phyloP scores from a whole-genome alignment of 2,797 vertebrate species.

The Distichodus sexfasciatus region DNA sequence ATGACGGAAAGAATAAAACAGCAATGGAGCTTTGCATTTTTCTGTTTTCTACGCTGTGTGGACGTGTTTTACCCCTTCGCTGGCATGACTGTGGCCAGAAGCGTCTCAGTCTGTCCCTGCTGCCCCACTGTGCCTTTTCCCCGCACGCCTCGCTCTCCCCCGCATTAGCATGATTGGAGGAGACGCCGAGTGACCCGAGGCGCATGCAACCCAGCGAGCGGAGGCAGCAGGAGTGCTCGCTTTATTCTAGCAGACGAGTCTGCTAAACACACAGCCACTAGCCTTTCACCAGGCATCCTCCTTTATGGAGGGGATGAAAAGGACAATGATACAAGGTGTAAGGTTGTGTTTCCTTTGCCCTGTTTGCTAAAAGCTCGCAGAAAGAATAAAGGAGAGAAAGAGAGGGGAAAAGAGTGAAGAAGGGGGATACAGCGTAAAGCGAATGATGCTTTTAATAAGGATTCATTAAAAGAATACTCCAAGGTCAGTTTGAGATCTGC shows the following conservation, averaged over 20 bases:
- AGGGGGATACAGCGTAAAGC: slow-evolving; percentile 67
- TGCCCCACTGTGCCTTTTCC: slow-evolving; percentile 14
- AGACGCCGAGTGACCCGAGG: slow-evolving; percentile 29
- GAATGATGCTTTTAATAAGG: slow-evolving; percentile 90
- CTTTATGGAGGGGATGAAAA: slow-evolving; percentile 37
- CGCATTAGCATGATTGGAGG: slow-evolving; percentile 33
- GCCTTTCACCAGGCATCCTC: slow-evolving; percentile 19
- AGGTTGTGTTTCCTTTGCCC: slow-evolving; percentile 74
- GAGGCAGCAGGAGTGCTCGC: slow-evolving; percentile 10
- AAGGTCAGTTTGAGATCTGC: slow-evolving; percentile 86
- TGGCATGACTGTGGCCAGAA: slow-evolving; percentile 21
- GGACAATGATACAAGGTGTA: slow-evolving; percentile 54
- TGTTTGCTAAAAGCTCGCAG: slow-evolving; percentile 80
- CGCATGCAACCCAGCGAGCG: not conserved
- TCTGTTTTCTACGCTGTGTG: too few species aligned
- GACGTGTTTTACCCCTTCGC: too few species aligned
- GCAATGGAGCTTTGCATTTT: too few species aligned
- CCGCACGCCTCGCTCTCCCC: slow-evolving; percentile 4
- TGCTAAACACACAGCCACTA: slow-evolving; percentile 16
- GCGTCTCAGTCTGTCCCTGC: not conserved
- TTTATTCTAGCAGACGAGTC: slow-evolving; percentile 28
- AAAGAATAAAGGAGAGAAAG: slow-evolving; percentile 69
- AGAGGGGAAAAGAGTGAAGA: slow-evolving; percentile 59
- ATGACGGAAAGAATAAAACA: not conserved
- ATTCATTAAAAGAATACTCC: slow-evolving; percentile 88